These are phyloP conservation scores for Trochalopteron elliotii DNA, from an alignment of 2,113 vertebrate species.

Conservation along the genomic window DNA sequence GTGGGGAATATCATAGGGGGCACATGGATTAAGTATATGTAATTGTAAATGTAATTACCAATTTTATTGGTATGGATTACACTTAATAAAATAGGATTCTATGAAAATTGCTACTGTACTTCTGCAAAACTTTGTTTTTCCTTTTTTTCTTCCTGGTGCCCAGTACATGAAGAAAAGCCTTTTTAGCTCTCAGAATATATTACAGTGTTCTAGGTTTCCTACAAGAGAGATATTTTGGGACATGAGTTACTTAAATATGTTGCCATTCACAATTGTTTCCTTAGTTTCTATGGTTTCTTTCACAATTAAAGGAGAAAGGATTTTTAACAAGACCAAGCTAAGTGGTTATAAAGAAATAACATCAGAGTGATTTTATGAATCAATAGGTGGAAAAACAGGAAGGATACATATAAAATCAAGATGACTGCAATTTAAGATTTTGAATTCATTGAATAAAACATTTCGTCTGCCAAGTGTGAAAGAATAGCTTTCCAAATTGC, in stretches of 20 bases:
- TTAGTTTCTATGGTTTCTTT: neutral
- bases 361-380: neutral
- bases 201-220: neutral
- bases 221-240: neutral
- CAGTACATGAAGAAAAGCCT: neutral
- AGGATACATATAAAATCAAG: neutral
- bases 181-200: neutral
- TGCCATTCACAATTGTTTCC: neutral
- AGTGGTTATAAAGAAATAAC: neutral
- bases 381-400: neutral
- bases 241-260: neutral
- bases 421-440: neutral
- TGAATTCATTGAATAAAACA: neutral
- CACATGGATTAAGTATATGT: neutral
- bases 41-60: neutral
- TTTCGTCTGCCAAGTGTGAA: neutral
- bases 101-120: neutral
- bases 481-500: neutral
- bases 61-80: neutral
- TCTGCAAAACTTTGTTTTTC: neutral
- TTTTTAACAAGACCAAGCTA: neutral
- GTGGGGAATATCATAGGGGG: neutral
- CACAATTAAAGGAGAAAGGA: neutral
- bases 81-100: neutral
- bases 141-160: neutral